phyloP scores from a whole-genome alignment of 2,113 vertebrate species.

The Cynopterus brachyotis region DNA sequence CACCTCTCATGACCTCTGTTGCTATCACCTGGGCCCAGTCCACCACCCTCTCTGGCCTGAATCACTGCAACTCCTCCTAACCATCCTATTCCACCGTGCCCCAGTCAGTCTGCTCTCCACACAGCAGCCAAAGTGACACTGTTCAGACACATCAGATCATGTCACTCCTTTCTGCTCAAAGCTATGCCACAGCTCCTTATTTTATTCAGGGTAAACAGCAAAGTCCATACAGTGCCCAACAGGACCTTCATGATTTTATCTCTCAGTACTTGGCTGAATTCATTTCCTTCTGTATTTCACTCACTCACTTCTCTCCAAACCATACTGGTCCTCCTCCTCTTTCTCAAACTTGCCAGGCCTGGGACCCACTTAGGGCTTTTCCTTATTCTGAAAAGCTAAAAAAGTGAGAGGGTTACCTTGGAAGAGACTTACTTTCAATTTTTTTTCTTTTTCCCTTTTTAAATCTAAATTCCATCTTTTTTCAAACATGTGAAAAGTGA shows the following conservation, averaged over 20 bases:
- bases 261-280: background rate
- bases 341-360: background rate
- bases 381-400: background rate
- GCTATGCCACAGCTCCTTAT: background rate
- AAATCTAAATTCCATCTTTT: background rate
- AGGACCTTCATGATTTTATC: too few relatives aligned
- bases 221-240: too few relatives aligned
- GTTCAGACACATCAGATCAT: background rate
- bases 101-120: background rate
- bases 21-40: background rate
- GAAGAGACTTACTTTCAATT: background rate
- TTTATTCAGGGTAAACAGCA: background rate
- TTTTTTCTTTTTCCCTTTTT: background rate
- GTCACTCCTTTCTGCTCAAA: background rate
- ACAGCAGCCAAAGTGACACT: background rate
- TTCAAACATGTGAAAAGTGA: background rate
- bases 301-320: background rate
- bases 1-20: background rate
- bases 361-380: background rate
- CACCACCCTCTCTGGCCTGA: background rate
- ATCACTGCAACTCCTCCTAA: background rate
- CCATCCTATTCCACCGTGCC: background rate
- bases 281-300: background rate
- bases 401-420: background rate
- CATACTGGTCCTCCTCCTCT: background rate